Base-by-base conservation (phyloP, 2,888 invertebrate genomes). In the Volucella zonaria region DNA sequence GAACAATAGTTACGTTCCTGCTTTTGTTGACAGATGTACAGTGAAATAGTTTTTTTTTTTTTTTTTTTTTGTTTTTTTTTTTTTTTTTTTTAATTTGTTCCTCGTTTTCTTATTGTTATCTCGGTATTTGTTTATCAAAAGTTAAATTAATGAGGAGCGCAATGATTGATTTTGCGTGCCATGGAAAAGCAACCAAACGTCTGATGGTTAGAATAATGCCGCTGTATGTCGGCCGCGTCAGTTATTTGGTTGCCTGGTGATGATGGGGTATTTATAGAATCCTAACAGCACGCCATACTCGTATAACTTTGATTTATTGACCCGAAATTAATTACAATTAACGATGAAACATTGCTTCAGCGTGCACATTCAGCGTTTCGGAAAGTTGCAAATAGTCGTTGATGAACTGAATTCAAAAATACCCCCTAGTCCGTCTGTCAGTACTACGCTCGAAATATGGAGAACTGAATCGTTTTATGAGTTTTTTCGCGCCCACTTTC, bases 121-220 rank as follows among this genome's bases (percentile, higher is more conserved):
- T 59, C 64, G 3, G 47, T 58, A 59, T 75, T 83, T 80, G 66
- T 75, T 83, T 83, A 80, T 79, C 80, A 45, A 75, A 75, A 74
- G 58, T 83, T 83, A 83, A 83, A 83, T 75, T 80, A 79, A 83
- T 83, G 79, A 83, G 66, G 66, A 66, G 79, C 45, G 49, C 31
- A 83, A 75, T 83, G 83, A 83, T 83, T 83, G 83, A 83, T 83
- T 83, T 64, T 64, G 58, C 67, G 23, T 59, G 52, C 42, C 23
- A 45, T 61, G 56, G n/a, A 64, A 64, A 61, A 45, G 51, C 66
- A 47, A 14, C 75, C 58, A 31, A 68, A 43, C 59, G 31, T 40
- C 31, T 15, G 49, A 23, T 31, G 42, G 43, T 31, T 31, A 31
- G 4, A 31, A 31, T 31, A 31, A 31, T 31, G 38, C 40, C 54